phyloP scores from a whole-genome alignment of 2,797 vertebrate species.

The Enteromius radiatus region DNA sequence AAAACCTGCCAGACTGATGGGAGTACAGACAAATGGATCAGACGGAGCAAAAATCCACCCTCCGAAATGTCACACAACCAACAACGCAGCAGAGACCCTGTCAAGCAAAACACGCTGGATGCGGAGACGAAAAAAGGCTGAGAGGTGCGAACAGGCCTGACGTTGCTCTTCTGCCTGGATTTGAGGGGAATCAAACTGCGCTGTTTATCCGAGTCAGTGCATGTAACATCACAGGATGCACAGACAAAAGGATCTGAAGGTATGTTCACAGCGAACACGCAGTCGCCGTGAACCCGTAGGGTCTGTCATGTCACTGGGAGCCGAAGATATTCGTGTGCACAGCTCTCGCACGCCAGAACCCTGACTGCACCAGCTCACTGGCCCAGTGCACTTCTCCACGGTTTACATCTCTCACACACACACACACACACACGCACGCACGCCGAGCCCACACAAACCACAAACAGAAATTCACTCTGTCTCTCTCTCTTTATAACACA shows the following conservation, averaged over 20 bases:
- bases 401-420: conserved; percentile 21
- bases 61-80: conserved; percentile 53
- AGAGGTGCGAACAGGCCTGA: conserved; percentile 24
- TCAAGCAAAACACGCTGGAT: conserved; percentile 46
- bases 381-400: conserved; percentile 29
- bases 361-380: conserved; percentile 43
- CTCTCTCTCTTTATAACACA: conserved; percentile 27
- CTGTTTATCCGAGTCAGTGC: conserved; percentile 43
- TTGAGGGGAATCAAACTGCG: conserved; percentile 38
- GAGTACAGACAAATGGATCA: conserved; percentile 51
- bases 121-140: conserved; percentile 30
- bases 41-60: conserved; percentile 50
- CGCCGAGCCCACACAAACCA: conserved; percentile 30
- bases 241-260: conserved; percentile 15
- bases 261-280: conserved; percentile 2
- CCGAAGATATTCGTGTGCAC: conserved; percentile 51
- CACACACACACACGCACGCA: conserved; percentile 26
- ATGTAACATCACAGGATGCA: conserved; percentile 34
- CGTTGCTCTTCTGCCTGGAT: conserved; percentile 35
- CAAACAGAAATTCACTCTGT: conserved; percentile 24
- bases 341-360: conserved; percentile 46
- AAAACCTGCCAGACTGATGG: conserved; percentile 52
- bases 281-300: background rate
- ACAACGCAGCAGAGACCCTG: conserved; percentile 47
- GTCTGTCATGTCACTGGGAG: conserved; percentile 27